phyloP scores from a whole-genome alignment of 2,113 vertebrate genomes.

The Columba livia region DNA sequence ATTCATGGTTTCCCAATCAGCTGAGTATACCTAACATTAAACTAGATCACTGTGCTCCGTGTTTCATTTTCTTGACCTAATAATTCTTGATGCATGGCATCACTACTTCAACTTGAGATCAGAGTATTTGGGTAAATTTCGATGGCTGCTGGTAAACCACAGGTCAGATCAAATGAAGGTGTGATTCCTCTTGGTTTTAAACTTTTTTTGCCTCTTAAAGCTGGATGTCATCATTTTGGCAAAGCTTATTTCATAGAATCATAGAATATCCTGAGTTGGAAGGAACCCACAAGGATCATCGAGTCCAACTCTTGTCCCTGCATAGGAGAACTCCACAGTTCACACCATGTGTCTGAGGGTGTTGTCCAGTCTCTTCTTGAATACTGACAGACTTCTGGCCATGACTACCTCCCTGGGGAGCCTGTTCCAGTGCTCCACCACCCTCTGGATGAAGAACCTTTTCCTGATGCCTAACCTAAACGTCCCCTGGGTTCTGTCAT shows the following conservation, averaged over 20 bases:
- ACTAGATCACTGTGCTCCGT: background rate
- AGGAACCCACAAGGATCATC: too few species aligned
- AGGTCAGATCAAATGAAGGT: background rate
- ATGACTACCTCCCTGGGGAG: too few species aligned
- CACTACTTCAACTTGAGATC: background rate
- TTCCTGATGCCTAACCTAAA: too few species aligned
- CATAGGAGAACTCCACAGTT: too few species aligned
- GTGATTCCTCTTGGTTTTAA: background rate
- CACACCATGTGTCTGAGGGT: too few species aligned
- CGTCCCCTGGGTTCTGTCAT: too few species aligned
- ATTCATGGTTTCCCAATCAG: background rate
- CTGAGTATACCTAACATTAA: background rate
- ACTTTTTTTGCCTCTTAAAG: background rate
- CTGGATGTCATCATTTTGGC: background rate
- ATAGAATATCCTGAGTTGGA: too few species aligned
- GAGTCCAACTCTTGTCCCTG: too few species aligned
- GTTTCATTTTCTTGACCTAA: background rate
- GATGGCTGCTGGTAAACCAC: background rate
- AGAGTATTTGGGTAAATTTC: background rate
- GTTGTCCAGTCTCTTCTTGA: too few species aligned
- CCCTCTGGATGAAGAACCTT: too few species aligned
- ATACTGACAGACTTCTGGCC: too few species aligned
- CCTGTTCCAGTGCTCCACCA: too few species aligned
- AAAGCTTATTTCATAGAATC: background rate
- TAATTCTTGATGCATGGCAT: background rate